Base-by-base conservation (phyloP, 2,888 invertebrate species). In the Heterodera filipjevi region DNA sequence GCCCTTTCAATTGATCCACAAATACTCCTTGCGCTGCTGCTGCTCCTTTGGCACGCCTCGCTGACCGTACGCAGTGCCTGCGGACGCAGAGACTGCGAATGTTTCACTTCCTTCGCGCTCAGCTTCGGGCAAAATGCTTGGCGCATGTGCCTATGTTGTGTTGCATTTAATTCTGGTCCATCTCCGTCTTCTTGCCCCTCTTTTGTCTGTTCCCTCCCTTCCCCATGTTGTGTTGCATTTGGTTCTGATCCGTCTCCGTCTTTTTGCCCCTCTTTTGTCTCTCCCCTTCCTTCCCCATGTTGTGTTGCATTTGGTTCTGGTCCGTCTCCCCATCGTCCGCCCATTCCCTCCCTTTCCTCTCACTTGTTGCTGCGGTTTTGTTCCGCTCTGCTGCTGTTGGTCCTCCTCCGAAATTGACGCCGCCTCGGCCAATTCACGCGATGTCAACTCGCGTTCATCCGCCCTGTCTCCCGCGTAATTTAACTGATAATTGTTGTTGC, bases 21-120 rank as follows among this genome's bases (percentile, higher is more conserved):
- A 33, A 46, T n/a, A 71, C 71, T 71, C 71, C 71, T 46, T 33
- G 22, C 33, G 71, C 46, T 46, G 5, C 33, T 66, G 66, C 33
- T 1, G 66, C 33, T 66, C 14, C 19, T 35, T 30, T 19, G 10
- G 32, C 70, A 12, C 30, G 19, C 30, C 70, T 5, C 44, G 6
- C 16, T 22, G 46, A 6, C 71, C 71, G n/a, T 39, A 39, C 5
- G 44, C 71, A n/a, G 71, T 68, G 33, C 33, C 35, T 10, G 46
- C 46, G 46, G 39, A 14, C 33, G 39, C 71, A 5, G 71, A 16
- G 16, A 35, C 19, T 22, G 44, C 71, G 27, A 59, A 59, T 27
- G 59, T 5, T 22, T 5, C 71, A n/a, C 44, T 10, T 1, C 14
- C 39, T 16, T 44, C 44, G 35, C 46, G 44, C 8, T 71, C 71